phyloP scores from a whole-genome alignment of 2,797 vertebrate genomes.

The Anguilla obscura region DNA sequence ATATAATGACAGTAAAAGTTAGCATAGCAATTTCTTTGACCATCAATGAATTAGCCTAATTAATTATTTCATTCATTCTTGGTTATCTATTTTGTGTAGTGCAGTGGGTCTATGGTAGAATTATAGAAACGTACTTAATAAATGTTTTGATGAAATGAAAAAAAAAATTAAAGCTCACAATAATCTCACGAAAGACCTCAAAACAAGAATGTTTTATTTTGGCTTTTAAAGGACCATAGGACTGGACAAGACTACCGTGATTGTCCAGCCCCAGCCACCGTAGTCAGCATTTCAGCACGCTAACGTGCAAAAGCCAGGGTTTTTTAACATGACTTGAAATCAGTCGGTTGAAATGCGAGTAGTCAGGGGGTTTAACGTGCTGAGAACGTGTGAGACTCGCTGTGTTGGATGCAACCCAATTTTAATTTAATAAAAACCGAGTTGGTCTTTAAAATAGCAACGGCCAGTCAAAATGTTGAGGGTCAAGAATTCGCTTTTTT shows the following conservation, averaged over 20 bases:
- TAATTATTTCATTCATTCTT: background rate
- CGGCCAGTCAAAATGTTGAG: slow-evolving; percentile 42
- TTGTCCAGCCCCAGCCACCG: slow-evolving; percentile 13
- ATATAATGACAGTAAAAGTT: too few species aligned
- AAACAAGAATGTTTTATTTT: too few species aligned
- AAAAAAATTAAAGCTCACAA: too few species aligned
- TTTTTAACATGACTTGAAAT: background rate
- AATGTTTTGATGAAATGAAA: too few species aligned
- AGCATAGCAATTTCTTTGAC: background rate
- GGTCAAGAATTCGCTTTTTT: slow-evolving; percentile 40
- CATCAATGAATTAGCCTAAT: background rate
- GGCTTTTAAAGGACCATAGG: too few species aligned
- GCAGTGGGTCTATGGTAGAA: too few species aligned
- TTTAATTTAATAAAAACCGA: background rate
- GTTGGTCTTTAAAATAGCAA: background rate
- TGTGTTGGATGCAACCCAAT: background rate
- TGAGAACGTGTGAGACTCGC: background rate
- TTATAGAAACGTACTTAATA: too few species aligned
- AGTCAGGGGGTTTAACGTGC: background rate
- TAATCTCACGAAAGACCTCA: too few species aligned
- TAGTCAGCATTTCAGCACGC: too few species aligned
- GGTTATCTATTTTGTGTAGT: background rate
- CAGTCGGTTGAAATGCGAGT: too few species aligned
- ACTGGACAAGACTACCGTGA: too few species aligned
- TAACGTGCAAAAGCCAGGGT: background rate